Evolutionary conservation across 1,140 invertebrate species (phyloP).

Genomic region (Drosophila sproati): DNA sequence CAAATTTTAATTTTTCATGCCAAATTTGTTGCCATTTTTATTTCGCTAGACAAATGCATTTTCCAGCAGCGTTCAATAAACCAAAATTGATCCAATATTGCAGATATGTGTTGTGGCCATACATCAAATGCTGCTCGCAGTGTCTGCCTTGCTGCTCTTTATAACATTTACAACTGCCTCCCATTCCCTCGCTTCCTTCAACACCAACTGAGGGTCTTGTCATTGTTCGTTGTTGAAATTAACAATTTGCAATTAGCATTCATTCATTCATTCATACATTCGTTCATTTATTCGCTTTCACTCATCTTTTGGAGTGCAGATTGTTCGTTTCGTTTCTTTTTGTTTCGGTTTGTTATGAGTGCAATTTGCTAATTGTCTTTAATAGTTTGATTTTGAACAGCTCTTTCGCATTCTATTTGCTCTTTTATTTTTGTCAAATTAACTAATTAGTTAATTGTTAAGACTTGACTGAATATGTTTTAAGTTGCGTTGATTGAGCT

Average conservation of each 20-base stretch:
- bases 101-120: slow-evolving; percentile 26
- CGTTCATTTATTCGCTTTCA: slow-evolving; percentile 50
- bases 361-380: slow-evolving; percentile 55
- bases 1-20: slow-evolving; percentile 75
- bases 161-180: neutral
- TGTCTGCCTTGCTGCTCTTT: neutral
- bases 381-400: slow-evolving; percentile 31
- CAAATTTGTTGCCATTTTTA: slow-evolving; percentile 36
- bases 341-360: slow-evolving; percentile 15
- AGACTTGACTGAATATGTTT: slow-evolving; percentile 1
- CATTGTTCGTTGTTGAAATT: slow-evolving; percentile 40
- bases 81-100: slow-evolving; percentile 56
- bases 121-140: slow-evolving; percentile 4
- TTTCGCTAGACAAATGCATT: neutral
- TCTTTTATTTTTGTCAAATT: slow-evolving; percentile 36
- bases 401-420: slow-evolving; percentile 25
- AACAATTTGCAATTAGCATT: slow-evolving; percentile 64
- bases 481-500: neutral
- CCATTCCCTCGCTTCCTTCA: neutral
- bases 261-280: slow-evolving; percentile 11
- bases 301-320: slow-evolving; percentile 25
- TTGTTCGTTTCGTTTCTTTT: slow-evolving; percentile 5
- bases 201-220: slow-evolving; percentile 2
- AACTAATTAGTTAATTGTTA: slow-evolving; percentile 1
- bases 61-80: slow-evolving; percentile 37